Conservation (phyloP, 2,888 invertebrate species). For the Cephus rjabovi region DNA sequence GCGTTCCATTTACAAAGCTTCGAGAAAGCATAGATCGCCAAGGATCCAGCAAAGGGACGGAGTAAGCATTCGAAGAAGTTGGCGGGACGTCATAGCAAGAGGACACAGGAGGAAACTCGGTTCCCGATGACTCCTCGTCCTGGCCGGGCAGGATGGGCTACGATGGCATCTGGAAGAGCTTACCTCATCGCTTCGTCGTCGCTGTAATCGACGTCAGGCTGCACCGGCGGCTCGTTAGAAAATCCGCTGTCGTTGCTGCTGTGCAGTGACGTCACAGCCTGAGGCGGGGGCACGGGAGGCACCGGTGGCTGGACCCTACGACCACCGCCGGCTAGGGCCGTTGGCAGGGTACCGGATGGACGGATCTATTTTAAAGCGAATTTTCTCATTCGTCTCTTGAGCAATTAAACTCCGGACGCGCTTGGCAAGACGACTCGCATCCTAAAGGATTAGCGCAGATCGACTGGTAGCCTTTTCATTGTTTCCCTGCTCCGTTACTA, state of each 20-base stretch:
- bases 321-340: conserved; percentile 61
- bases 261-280: conserved; percentile 76
- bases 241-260: conserved; percentile 94
- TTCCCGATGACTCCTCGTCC: too few species aligned
- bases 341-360: conserved; percentile 64
- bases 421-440: too few species aligned
- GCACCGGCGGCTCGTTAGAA: conserved; percentile 88
- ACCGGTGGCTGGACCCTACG: conserved; percentile 67
- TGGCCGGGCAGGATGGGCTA: background rate
- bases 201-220: conserved; percentile 91
- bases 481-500: too few species aligned
- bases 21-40: background rate
- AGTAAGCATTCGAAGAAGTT: too few species aligned
- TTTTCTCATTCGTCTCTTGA: too few species aligned
- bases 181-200: conserved; percentile 86
- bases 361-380: conserved; percentile 50
- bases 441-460: too few species aligned
- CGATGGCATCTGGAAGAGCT: conserved; percentile 22
- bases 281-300: conserved; percentile 63
- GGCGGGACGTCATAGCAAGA: too few species aligned
- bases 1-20: background rate
- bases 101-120: too few species aligned
- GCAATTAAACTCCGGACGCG: too few species aligned
- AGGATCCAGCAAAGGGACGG: too few species aligned
- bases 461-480: too few species aligned